Evolutionary conservation across 2,113 vertebrate genomes (phyloP).

Genomic region (Ophthalmolycus amberensis): DNA sequence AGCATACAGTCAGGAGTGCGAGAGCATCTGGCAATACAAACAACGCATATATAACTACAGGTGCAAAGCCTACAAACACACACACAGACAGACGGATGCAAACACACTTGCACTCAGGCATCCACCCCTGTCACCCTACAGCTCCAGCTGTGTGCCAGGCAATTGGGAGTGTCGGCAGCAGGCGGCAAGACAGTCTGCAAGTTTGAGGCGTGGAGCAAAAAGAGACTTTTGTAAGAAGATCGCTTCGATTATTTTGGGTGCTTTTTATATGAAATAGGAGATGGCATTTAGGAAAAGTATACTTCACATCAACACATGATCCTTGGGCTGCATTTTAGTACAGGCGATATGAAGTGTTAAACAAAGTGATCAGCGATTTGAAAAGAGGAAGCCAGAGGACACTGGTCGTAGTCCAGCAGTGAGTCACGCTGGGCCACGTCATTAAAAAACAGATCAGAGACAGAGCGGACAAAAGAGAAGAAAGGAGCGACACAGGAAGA

Average conservation of each 20-base stretch:
- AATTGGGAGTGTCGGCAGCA: not conserved
- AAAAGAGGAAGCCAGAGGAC: conserved; percentile 22
- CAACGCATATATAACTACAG: conserved; percentile 35
- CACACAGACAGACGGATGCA: not conserved
- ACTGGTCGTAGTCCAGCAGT: conserved; percentile 28
- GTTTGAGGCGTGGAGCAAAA: not conserved
- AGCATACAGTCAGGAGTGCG: not conserved
- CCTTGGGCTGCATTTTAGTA: not conserved
- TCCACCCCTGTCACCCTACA: not conserved
- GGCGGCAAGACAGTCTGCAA: not conserved
- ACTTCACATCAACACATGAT: not conserved
- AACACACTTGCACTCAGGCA: not conserved
- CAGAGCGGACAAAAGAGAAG: conserved; percentile 49
- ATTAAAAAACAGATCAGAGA: conserved; percentile 68
- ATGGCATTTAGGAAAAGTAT: not conserved
- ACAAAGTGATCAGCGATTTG: conserved; percentile 6
- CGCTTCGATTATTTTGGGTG: not conserved
- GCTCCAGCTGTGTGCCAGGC: not conserved
- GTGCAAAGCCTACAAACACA: conserved; percentile 22
- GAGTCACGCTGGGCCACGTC: conserved; percentile 25
- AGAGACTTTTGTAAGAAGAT: not conserved
- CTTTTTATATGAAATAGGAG: not conserved
- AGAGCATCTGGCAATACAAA: conserved; percentile 41
- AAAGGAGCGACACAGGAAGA: conserved; percentile 58
- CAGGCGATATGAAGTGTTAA: not conserved